Base-by-base conservation (phyloP, 2,888 invertebrate species). In the Clanis bilineata region DNA sequence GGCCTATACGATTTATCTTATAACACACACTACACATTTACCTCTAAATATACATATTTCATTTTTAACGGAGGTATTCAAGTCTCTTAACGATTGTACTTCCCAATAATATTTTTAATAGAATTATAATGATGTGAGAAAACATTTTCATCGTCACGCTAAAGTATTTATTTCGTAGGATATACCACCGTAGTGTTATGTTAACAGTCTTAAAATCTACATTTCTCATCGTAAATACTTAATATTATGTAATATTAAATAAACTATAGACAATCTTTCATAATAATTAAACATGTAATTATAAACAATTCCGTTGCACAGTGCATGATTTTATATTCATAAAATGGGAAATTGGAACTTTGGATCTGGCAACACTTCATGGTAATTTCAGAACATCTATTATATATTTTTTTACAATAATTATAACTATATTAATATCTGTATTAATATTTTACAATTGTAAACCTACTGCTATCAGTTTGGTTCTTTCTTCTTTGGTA, bases 401-500 rank as follows among this genome's bases (percentile, higher is more conserved):
- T 9, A 15, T 28, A 12, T 15, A 2, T 32, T 15, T 28, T 47
- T n/a, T 18, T 32, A 32, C 10, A 18, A n/a, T 28, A 23, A 7
- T n/a, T n/a, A 25, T 25, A n/a, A 25, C 1, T n/a, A 25, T 47
- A 23, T 47, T 47, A 25, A 12, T 45, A 23, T 3, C 25, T 45
- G n/a, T 2, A 28, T 28, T 51, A 32, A 32, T 21, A 28, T 28
- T 45, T 23, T 60, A 62, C 28, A 22, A 23, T 23, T 12, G 12
- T 51, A 51, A 9, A 25, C 47, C 32, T 12, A 56, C 9, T 59
- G 45, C 73, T 86, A 86, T 83, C 80, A 82, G 78, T 85, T 88
- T 88, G 87, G 88, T 87, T 86, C 86, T 79, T 82, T 86, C 73
- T 75, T 74, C 74, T 86, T 86, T 82, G 82, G 81, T 74, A 76